Evolutionary conservation across 2,113 vertebrate species (phyloP).

Genomic region (Pelusios castaneus): DNA sequence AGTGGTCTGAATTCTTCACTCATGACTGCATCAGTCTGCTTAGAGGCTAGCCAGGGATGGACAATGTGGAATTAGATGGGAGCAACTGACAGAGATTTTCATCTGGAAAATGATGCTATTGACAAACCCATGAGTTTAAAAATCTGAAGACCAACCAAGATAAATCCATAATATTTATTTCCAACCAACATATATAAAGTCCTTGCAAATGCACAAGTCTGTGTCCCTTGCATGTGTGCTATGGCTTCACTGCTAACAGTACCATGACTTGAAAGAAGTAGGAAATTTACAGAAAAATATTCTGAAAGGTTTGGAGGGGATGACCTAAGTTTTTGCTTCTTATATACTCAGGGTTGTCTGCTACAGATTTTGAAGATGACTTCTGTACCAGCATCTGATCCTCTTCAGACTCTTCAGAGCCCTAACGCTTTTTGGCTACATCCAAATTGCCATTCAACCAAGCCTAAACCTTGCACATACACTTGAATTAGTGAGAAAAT

Average conservation of each 20-base stretch:
- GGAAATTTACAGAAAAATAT: neutral
- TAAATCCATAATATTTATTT: neutral
- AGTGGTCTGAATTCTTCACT: neutral
- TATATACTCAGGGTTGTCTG: neutral
- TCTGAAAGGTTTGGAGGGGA: neutral
- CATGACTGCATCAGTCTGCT: neutral
- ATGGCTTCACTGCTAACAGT: neutral
- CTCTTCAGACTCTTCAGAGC: neutral
- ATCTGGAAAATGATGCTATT: neutral
- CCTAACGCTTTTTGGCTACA: neutral
- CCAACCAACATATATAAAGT: neutral
- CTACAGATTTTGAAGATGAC: neutral
- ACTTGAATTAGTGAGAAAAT: neutral
- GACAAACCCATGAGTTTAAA: neutral
- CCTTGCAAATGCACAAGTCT: neutral
- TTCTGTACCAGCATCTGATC: neutral
- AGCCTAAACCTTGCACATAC: neutral
- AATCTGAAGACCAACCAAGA: neutral
- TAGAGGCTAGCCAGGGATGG: neutral
- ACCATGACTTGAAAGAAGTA: neutral
- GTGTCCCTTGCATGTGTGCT: neutral
- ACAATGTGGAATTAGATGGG: neutral
- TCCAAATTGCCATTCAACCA: neutral
- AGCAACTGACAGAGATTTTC: neutral
- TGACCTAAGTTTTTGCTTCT: conserved; percentile 3